A percentile compares a stretch with the other conserved stretches of the same genome.
Evolutionary conservation across 2,797 vertebrate genomes (phyloP).

Genomic region (Urophycis tenuis): DNA sequence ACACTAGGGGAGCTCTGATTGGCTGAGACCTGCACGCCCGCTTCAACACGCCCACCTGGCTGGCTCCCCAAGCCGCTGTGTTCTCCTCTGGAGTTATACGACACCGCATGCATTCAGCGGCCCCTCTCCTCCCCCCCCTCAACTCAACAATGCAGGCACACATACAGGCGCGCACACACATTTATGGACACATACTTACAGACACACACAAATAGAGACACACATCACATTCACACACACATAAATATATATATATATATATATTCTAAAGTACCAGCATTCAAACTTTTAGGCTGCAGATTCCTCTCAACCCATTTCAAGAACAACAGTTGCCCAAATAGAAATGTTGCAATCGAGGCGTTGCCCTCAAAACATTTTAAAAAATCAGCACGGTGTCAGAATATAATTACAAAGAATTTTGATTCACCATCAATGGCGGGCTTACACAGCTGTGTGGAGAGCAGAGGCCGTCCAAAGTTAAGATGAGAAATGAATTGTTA

Average conservation of each 20-base stretch:
- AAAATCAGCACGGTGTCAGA: no score
- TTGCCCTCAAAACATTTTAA: no score
- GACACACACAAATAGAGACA: neutral
- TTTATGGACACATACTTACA: neutral
- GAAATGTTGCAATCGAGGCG: no score
- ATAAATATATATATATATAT: neutral
- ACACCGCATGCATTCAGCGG: constrained; percentile 38
- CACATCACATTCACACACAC: neutral
- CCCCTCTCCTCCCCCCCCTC: constrained; percentile 28
- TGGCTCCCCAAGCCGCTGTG: constrained; percentile 4
- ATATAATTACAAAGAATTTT: no score
- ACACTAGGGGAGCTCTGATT: constrained; percentile 54
- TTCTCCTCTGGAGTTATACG: constrained; percentile 47
- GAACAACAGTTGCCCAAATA: no score
- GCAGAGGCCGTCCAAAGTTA: constrained; percentile 16
- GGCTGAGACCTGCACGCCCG: constrained; percentile 57
- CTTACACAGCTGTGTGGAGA: constrained; percentile 5
- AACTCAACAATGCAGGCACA: constrained; percentile 21
- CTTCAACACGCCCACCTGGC: constrained; percentile 24
- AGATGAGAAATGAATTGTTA: neutral
- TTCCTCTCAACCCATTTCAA: neutral
- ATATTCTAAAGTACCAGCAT: neutral
- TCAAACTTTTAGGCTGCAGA: neutral
- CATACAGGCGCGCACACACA: neutral
- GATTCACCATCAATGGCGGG: no score